Base-by-base conservation (phyloP, 2,113 vertebrate genomes). In the Ahaetulla prasina region DNA sequence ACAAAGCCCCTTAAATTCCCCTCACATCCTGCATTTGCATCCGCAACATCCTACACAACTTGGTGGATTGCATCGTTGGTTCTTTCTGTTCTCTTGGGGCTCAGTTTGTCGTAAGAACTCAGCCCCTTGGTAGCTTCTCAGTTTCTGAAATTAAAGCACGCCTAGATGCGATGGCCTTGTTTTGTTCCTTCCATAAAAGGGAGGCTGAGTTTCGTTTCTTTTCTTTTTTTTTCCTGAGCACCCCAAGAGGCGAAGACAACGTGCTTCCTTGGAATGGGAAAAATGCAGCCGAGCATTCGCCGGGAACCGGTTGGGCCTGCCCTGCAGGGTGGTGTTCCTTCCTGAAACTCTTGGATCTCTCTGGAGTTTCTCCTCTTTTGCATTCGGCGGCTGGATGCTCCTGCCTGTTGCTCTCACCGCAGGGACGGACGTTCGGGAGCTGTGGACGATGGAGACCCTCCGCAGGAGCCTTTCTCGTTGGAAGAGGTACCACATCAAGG, bases 401-500 rank as follows among this genome's bases (percentile, higher is more conserved):
- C 0, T n/a, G 47, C 10, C 1, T 85, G 25, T 50, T 20, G 80
- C 92, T 91, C 2, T 8, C 6, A 0, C 22, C 39, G 92, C 47
- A n/a, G n/a, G 60, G 60, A 68, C 27, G 11, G 60, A 14, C 27
- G 2, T 63, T n/a, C 0, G 60, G 0, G 89, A 85, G 89, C 94
- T 4, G n/a, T 53, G 7, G 27, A 89, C 92, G 93, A 97, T 98
- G 98, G 97, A 98, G 92, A 97, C 96, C 27, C 96, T 98, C 92
- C 96, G 97, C 39, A 97, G 98, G 54, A 97, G 97, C 92, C 94
- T 98, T 1, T 96, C 94, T 16, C 96, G 97, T 2, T 98, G 97
- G 97, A 96, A 97, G 94, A 97, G 96, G 94, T 98, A 97, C 94
- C 97, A 97, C 97, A 98, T 98, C 4, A 96, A 98, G 94, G 97